Base-by-base conservation (phyloP, 2,888 invertebrate species). In the Platyscelio sp. region DNA sequence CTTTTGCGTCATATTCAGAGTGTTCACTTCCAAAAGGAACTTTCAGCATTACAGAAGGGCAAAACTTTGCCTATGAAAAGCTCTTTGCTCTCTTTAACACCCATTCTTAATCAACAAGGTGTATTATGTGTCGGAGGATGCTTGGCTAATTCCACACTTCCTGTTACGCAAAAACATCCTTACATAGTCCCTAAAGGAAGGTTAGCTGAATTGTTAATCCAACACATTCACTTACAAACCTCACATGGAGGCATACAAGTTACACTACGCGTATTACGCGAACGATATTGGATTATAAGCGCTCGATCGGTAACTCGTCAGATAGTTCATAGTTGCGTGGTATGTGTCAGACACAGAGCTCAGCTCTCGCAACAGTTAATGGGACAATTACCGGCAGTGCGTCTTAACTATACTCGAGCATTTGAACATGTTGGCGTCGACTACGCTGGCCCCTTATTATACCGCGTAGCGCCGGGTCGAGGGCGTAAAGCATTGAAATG, bases 181-280 rank as follows among this genome's bases (percentile, higher is more conserved):
- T 60, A 33, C 20, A 60, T 60, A 20, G 20, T 60, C 60, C 60
- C 60, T 33, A 60, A 29, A 18, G 60, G 60, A n/a, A 60, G 20
- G 60, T 33, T 33, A 20, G 60, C 60, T 29, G 33, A 33, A 18
- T 22, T 60, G 7, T 9, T 60, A 3, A 18, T 60, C 7, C 3
- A 15, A 7, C 29, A 60, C 13, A 18, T 15, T n/a, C 60, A 60
- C 33, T 15, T 60, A 2, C 5, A 33, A 33, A 33, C 60, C 20
- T 6, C 29, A 13, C 33, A 33, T 22, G 60, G 20, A 2, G 60
- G 46, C 11, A 9, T 18, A 15, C 24, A 26, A 24, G 54, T 54
- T 15, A 54, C 54, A 9, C 9, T 60, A 7, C 60, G 60, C 18
- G 33, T 33, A 18, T 13, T 60, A 3, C 29, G 33, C 29, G 20